These are phyloP conservation scores for Teleogryllus occipitalis DNA, from an alignment of 1,140 invertebrate genomes.

Conservation along the genomic window DNA sequence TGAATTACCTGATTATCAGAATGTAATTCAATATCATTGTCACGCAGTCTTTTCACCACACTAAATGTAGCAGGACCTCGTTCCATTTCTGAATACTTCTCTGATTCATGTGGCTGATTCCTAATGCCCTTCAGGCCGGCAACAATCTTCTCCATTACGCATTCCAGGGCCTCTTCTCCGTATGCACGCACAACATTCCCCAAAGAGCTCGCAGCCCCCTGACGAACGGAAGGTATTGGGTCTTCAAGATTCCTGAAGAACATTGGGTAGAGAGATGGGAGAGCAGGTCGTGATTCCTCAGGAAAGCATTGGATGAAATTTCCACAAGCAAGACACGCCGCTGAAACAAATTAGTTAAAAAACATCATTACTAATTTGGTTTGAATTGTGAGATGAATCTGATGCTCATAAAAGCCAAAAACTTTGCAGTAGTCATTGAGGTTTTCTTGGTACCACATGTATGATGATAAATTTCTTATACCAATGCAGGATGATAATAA, in stretches of 20 bases:
- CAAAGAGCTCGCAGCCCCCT: constrained; percentile 45
- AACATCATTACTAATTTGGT: background rate
- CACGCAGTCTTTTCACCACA: constrained; percentile 41
- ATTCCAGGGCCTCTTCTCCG: constrained; percentile 32
- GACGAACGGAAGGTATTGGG: constrained; percentile 46
- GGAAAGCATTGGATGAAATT: constrained; percentile 46
- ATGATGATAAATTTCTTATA: no score
- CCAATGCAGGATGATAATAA: no score
- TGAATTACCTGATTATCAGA: constrained; percentile 38
- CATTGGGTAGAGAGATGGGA: constrained; percentile 41
- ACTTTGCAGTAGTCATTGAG: background rate
- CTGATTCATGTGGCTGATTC: constrained; percentile 36
- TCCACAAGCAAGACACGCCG: constrained; percentile 50
- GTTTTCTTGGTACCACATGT: no score
- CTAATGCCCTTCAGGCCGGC: constrained; percentile 31
- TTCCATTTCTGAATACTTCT: constrained; percentile 39
- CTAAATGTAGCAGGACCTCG: constrained; percentile 40
- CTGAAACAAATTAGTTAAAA: constrained; percentile 31
- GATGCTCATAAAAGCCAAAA: background rate
- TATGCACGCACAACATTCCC: constrained; percentile 43
- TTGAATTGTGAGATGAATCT: background rate
- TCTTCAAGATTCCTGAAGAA: constrained; percentile 47
- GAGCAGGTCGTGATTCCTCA: constrained; percentile 36
- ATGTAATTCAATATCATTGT: constrained; percentile 46
- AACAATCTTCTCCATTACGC: constrained; percentile 28